Conservation (phyloP, 2,113 vertebrate species). For the Sorex araneus region DNA sequence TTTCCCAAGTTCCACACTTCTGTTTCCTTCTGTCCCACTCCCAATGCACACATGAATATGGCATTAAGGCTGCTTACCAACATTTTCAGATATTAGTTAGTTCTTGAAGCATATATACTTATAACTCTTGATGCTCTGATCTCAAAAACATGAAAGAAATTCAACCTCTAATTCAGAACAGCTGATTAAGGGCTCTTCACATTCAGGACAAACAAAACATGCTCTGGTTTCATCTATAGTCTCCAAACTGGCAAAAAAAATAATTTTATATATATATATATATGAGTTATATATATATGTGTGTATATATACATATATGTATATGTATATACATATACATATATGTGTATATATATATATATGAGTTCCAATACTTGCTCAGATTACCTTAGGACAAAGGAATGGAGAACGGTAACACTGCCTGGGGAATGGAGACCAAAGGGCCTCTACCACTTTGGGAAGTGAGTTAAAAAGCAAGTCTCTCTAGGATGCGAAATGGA, state of each 20-base stretch:
- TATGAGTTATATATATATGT: too few relatives aligned
- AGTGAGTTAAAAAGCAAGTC: not conserved
- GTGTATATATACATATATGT: too few relatives aligned
- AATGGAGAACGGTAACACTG: not conserved
- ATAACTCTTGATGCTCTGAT: constrained; percentile 43
- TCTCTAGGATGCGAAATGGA: not conserved
- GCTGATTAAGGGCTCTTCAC: not conserved
- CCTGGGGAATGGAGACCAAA: not conserved
- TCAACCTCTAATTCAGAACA: constrained; percentile 65
- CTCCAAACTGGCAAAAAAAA: constrained; percentile 35
- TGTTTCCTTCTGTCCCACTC: not conserved
- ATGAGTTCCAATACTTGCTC: not conserved
- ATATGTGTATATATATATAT: too few relatives aligned
- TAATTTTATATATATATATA: too few relatives aligned
- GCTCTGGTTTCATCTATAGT: not conserved
- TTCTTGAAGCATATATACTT: constrained; percentile 26
- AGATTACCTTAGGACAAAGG: not conserved
- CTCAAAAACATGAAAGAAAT: constrained; percentile 67
- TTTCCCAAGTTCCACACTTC: not conserved
- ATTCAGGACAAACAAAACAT: constrained; percentile 45
- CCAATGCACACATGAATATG: not conserved
- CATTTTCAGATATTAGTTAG: constrained; percentile 32
- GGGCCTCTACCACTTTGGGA: not conserved
- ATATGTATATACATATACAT: too few relatives aligned
- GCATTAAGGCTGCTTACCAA: not conserved